Conservation (phyloP, 2,797 vertebrate genomes). For the Eleutherodactylus coqui region DNA sequence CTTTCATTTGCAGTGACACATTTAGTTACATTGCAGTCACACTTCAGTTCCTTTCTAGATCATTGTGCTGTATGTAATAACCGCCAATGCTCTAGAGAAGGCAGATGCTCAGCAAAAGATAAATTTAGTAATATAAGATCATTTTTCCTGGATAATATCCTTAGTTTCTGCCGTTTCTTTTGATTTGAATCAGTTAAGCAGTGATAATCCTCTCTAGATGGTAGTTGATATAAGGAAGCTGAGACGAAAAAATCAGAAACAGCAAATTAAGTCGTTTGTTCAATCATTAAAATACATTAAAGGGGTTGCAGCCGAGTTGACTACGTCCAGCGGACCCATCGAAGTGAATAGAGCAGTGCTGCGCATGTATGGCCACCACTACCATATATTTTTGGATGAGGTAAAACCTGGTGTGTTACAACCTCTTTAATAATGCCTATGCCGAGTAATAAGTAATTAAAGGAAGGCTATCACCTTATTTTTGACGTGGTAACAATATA, state of each 20-base stretch:
- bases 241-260: neutral
- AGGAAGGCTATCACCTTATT: no score
- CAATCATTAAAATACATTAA: neutral
- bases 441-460: no score
- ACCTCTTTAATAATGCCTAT: no score
- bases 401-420: no score
- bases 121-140: conserved; percentile 30
- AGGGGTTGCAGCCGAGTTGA: no score
- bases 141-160: conserved; percentile 27
- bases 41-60: conserved; percentile 47
- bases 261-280: neutral
- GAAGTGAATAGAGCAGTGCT: no score
- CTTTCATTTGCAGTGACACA: conserved; percentile 26
- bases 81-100: conserved; percentile 40
- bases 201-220: conserved; percentile 8
- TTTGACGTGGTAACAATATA: no score
- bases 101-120: conserved; percentile 37
- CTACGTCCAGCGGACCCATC: no score
- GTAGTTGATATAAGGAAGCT: neutral
- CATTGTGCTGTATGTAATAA: conserved; percentile 43
- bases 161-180: conserved; percentile 17
- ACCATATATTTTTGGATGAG: no score
- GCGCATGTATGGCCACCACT: no score
- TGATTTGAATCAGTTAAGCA: conserved; percentile 31
- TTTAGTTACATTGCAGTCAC: conserved; percentile 43